Evolutionary conservation across 2,797 vertebrate genomes (phyloP).

Genomic region (Neostethus bicornis): DNA sequence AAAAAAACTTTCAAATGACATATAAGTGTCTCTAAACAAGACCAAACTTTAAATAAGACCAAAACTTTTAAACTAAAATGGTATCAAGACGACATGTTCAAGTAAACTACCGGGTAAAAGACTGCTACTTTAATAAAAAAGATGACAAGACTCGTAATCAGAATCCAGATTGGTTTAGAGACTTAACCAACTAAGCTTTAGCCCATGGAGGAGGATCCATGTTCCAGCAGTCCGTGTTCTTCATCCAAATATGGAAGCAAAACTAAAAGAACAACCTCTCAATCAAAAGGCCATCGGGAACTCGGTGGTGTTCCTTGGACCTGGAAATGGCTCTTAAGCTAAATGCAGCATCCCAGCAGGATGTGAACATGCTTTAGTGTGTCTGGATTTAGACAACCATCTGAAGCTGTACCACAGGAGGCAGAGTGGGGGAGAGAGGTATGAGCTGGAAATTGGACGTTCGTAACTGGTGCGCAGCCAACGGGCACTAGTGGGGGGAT

Average conservation of each 20-base stretch:
- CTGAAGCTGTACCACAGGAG: slow-evolving; percentile 50
- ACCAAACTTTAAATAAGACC: slow-evolving; percentile 22
- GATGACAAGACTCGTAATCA: slow-evolving; percentile 41
- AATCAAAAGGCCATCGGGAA: slow-evolving; percentile 27
- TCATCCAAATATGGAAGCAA: slow-evolving; percentile 16
- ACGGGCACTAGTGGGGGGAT: slow-evolving; percentile 48
- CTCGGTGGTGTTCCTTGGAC: slow-evolving; percentile 47
- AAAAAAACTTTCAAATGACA: slow-evolving; percentile 3
- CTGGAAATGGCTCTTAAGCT: slow-evolving; percentile 53
- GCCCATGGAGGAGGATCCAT: slow-evolving; percentile 39
- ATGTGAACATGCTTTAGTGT: slow-evolving; percentile 60
- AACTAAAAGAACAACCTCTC: slow-evolving; percentile 17
- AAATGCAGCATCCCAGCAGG: slow-evolving; percentile 61
- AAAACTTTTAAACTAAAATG: slow-evolving; percentile 5
- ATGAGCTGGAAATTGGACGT: slow-evolving; percentile 56
- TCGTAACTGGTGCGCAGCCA: slow-evolving; percentile 63
- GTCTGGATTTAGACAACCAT: slow-evolving; percentile 66
- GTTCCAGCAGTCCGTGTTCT: slow-evolving; percentile 7
- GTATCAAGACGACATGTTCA: slow-evolving; percentile 7
- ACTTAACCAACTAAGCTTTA: slow-evolving; percentile 32
- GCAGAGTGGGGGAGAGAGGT: slow-evolving; percentile 39
- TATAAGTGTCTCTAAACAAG: slow-evolving; percentile 13
- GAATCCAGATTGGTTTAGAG: slow-evolving; percentile 55
- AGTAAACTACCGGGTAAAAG: slow-evolving; percentile 30
- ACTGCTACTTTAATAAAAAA: slow-evolving; percentile 14